These are phyloP conservation scores for Hipposideros larvatus DNA, from an alignment of 2,797 vertebrate genomes.

Conservation along the genomic window DNA sequence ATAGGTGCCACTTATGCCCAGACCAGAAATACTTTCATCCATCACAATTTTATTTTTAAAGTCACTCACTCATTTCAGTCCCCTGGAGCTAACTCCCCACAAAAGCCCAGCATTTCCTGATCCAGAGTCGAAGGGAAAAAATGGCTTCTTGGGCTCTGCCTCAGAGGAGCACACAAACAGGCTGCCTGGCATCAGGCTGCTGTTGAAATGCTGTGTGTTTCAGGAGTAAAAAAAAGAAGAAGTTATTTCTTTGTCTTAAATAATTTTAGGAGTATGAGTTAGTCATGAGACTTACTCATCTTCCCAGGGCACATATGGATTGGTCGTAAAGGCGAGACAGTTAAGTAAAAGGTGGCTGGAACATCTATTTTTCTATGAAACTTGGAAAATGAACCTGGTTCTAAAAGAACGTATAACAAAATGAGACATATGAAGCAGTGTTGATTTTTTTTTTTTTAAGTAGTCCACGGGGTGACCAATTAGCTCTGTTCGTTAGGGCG, in stretches of 20 bases:
- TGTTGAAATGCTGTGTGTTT: background rate
- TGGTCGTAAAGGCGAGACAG: background rate
- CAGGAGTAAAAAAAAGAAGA: background rate
- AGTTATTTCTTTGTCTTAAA: background rate
- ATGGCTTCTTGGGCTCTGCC: background rate
- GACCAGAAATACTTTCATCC: background rate
- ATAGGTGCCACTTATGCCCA: background rate
- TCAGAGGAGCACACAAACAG: background rate
- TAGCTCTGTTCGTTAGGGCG: too few relatives aligned
- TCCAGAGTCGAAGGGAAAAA: background rate
- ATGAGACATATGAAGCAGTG: background rate
- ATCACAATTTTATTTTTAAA: background rate
- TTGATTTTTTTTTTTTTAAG: background rate
- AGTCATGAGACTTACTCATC: background rate
- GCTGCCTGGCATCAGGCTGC: rapidly evolving
- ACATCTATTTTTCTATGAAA: background rate
- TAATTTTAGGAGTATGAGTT: background rate
- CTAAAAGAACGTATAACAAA: background rate
- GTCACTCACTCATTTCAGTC: background rate
- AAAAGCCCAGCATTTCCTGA: too few relatives aligned
- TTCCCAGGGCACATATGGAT: background rate
- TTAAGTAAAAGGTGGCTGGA: background rate
- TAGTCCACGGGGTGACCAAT: too few relatives aligned
- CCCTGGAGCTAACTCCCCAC: background rate
- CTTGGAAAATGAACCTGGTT: background rate